These are phyloP conservation scores for Aurelia coerulea DNA, from an alignment of 30 jellyfish, hydroid and myxozoan species.

Conservation along the genomic window DNA sequence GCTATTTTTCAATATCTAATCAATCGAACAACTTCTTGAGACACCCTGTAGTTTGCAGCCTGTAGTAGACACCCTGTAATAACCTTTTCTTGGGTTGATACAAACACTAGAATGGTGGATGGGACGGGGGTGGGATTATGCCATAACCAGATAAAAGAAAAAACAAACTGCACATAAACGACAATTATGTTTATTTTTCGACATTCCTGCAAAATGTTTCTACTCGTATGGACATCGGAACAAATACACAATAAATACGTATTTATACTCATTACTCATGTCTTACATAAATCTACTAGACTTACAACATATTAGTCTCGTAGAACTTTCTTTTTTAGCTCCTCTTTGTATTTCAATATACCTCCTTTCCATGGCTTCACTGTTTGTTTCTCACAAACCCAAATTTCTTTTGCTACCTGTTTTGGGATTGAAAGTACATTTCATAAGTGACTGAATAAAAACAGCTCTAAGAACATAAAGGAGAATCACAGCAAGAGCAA, in stretches of 20 bases:
- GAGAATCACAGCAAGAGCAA: too few species aligned
- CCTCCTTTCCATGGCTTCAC: constrained; percentile 97
- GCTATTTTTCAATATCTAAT: too few species aligned
- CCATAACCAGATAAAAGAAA: constrained; percentile 1
- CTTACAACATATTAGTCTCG: constrained; percentile 33
- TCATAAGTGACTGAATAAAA: too few species aligned
- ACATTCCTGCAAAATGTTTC: too few species aligned
- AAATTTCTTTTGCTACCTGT: constrained; percentile 98
- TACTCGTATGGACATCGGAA: too few species aligned
- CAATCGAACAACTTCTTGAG: too few species aligned
- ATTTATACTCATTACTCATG: neutral
- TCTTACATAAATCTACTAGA: neutral
- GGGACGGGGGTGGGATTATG: too few species aligned
- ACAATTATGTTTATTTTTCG: neutral
- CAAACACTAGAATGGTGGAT: too few species aligned
- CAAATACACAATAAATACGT: constrained; percentile 53
- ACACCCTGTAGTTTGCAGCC: too few species aligned
- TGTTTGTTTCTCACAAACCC: constrained; percentile 96
- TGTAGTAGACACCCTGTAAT: too few species aligned
- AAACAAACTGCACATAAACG: neutral
- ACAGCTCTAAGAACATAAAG: too few species aligned
- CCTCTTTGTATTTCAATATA: constrained; percentile 80
- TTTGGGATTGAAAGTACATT: neutral
- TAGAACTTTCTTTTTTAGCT: constrained; percentile 73
- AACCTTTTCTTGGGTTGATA: too few species aligned